Conservation (phyloP, 2,797 vertebrate genomes). For the Squalus acanthias region DNA sequence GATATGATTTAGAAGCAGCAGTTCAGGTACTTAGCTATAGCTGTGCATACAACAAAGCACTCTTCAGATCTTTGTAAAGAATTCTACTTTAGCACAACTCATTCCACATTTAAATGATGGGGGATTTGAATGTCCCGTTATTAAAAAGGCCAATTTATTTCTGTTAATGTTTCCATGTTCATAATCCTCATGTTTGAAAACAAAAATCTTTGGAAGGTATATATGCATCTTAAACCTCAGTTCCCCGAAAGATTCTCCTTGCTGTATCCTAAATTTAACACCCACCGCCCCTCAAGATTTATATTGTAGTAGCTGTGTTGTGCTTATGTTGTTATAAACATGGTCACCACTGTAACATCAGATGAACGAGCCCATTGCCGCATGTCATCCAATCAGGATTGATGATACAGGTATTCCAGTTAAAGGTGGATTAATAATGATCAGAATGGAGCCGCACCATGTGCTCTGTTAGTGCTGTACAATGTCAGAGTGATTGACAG, state of each 20-base stretch:
- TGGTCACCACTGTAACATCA: not conserved
- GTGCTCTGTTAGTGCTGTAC: not conserved
- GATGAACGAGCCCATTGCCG: not conserved
- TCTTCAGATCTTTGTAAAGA: not conserved
- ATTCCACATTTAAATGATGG: not conserved
- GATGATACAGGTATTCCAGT: not conserved
- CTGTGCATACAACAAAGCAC: not conserved
- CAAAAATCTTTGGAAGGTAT: not conserved
- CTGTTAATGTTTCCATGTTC: not conserved
- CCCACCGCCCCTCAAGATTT: no score
- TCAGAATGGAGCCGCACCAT: not conserved
- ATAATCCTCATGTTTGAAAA: not conserved
- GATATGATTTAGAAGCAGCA: not conserved
- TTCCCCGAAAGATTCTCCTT: not conserved
- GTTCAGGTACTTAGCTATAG: not conserved
- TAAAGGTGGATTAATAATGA: not conserved
- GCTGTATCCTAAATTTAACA: not conserved
- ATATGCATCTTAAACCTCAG: not conserved
- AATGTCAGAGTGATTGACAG: not conserved
- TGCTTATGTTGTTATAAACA: not conserved
- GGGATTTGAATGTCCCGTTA: not conserved
- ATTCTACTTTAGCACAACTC: not conserved
- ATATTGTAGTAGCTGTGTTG: not conserved
- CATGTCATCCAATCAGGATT: conserved; percentile 1
- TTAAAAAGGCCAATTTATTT: not conserved